Evolutionary conservation across 30 jellyfish, hydroid and myxozoan species (phyloP), one percentile per base, ranked within the genome.

Genomic region (Aurelia sp.): DNA sequence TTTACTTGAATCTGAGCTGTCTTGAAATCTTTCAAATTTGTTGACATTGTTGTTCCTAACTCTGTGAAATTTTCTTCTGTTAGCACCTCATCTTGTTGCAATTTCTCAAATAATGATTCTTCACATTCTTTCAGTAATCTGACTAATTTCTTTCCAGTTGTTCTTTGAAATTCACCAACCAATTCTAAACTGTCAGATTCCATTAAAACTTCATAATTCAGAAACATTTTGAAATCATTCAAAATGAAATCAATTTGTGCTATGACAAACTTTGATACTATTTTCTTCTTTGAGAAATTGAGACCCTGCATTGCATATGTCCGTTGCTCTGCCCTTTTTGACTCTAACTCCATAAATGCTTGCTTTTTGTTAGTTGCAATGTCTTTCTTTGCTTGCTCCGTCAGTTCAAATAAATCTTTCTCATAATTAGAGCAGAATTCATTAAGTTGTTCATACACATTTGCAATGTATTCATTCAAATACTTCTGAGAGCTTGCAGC

Each of bases 261-360:
- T 12, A 84, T 22, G 9, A 84, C 84, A 73, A 84, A 84, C 20
- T 61, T 84, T 13, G 93, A 69, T 9, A 84, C 81, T 8, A 81
- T 74, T 50, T 84, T 84, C 67, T 74, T 84, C n/a, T 65, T 73
- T 11, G 69, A 55, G 10, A 47, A 62, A 12, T 72, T 81, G 33
- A 84, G 69, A 15, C 13, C 64, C 18, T 63, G 67, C 24, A 84
- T 61, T 33, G 53, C 58, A 20, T 73, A 24, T 57, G 74, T 20
- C 47, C 93, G 61, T 41, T 72, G 83, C 30, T 60, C 80, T 33
- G 16, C 30, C 11, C 93, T 21, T 17, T 48, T 31, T 9, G 65
- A 27, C n/a, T 84, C 93, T 8, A 84, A 87, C 64, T 84, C 93
- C 73, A 84, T 73, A 17, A 63, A 20, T 3, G 79, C 78, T 72